Evolutionary conservation across 2,797 vertebrate species (phyloP), one percentile per base, ranked within the genome.

Genomic region (Heteromormyrus szaboi): DNA sequence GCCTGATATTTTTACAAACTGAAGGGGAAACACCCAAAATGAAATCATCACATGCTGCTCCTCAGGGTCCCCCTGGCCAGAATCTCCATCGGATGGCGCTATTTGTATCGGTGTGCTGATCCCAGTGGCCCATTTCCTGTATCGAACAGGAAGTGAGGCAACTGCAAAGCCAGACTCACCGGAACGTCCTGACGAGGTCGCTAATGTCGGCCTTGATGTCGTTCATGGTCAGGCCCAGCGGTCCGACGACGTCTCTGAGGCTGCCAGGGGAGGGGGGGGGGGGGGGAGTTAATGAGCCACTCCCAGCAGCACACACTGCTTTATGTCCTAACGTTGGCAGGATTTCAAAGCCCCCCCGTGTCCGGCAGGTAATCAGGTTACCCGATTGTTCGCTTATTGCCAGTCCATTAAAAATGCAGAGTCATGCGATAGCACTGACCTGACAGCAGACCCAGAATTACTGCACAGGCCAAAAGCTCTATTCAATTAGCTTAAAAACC

Each of bases 161-260:
- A 68, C 4, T 3, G 46, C 37, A 6, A 51, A 2, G 25, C 17
- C 41, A 6, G 14, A 85, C 94, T 94, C 87, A 96, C 96, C 95
- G 96, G 93, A 96, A 96, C 0, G 96, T 97, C 90, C 92, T 92
- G 89, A 96, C 93, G 86, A 97, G 90, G 90, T 91, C 92, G 93
- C 95, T 96, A 79, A 97, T 88, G 90, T 96, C 90, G 0, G 91
- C 92, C 89, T 92, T 92, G 91, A 97, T 22, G 83, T 96, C 95
- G 19, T 11, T 94, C 93, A 96, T 92, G 88, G 93, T 93, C 89
- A 97, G 93, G 88, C 53, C 44, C 87, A 97, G 91, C 0, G 93
- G 92, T 5, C 95, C 94, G 0, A 96, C 89, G 17, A 96, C 89
- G 90, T 92, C 91, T 87, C 68, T 89, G 54, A 93, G 84, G 87